Evolutionary conservation across 2,113 vertebrate species (phyloP), one percentile per base, ranked within the genome.

Genomic region (Oophaga pumilio): DNA sequence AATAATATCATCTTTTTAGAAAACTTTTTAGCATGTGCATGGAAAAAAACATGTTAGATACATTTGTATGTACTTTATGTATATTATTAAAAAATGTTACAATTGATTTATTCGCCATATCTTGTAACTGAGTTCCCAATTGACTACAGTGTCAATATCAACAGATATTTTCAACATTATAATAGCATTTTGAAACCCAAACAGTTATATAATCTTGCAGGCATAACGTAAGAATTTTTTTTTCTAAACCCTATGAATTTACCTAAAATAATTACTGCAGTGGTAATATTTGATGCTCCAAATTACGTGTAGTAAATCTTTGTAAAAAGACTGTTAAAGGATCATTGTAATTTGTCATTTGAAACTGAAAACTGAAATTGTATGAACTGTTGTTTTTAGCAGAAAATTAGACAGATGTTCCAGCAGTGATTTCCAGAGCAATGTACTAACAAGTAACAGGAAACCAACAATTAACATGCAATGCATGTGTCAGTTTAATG

Each of bases 391-490:
- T 49, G 10, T 80, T 59, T 17, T 59, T 80, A 24, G 20, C 13
- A 33, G 77, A 60, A 26, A 80, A 80, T 33, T 33, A 60, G 13
- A 80, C 77, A 60, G 56, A 80, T 80, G 77, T 80, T 33, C 59
- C 59, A 62, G 12, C 78, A 62, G 79, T 64, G 59, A 62, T 64
- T 49, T 82, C 10, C 59, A 82, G 28, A 82, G 79, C 57, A 62
- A 43, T 64, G n/a, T 26, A 18, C 26, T 52, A 68, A 53, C 59
- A 83, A 83, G 24, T 24, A 68, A 62, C 79, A 82, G 59, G 79
- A 82, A 82, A 33, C 79, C 57, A 64, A 62, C 79, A 82, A 82
- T 64, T 82, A 82, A 49, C 79, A 66, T 66, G 10, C 59, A 49
- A 50, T 18, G 59, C 59, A 66, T 79, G 17, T 79, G 53, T 79